A percentile compares a stretch with the other conserved stretches of the same genome.
These are phyloP conservation scores for Horisme vitalbata DNA, from an alignment of 2,888 invertebrate species.

Conservation along the genomic window DNA sequence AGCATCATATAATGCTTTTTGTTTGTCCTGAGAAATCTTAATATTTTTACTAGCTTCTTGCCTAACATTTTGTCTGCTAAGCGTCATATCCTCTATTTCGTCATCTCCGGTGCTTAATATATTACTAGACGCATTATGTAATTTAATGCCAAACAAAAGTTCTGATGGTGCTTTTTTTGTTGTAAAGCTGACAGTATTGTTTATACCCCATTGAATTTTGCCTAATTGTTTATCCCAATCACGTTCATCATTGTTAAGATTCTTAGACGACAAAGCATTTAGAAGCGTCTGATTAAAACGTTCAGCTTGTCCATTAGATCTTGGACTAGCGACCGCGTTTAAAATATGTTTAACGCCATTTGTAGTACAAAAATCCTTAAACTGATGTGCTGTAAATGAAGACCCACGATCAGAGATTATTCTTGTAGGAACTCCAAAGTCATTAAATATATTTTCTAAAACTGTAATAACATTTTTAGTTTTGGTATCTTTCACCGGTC, in stretches of 20 bases:
- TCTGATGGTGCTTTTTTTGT: not conserved
- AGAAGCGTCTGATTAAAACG: slow-evolving; percentile 9
- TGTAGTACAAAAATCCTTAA: not conserved
- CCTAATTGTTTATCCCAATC: slow-evolving; percentile 8
- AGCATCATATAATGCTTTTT: not conserved
- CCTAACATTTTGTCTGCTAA: not conserved
- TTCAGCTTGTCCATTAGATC: slow-evolving; percentile 12
- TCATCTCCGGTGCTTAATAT: too few species aligned
- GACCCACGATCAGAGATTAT: slow-evolving; percentile 6
- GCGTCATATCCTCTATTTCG: not conserved
- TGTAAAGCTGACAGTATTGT: not conserved
- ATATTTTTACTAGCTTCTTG: not conserved
- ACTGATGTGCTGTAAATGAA: slow-evolving; percentile 1
- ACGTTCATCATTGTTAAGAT: not conserved
- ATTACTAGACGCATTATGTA: not conserved
- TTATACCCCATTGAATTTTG: slow-evolving; percentile 12
- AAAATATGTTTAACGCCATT: slow-evolving; percentile 10
- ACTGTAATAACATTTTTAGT: slow-evolving; percentile 1
- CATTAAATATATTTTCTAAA: slow-evolving; percentile 3
- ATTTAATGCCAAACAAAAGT: not conserved
- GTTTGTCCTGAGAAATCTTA: not conserved
- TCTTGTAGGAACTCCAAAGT: slow-evolving; percentile 1
- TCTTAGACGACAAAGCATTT: not conserved
- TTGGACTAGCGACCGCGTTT: slow-evolving; percentile 10
- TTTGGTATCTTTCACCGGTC: slow-evolving; percentile 5